A percentile compares a stretch with the other conserved stretches of the same genome.
phyloP scores from a whole-genome alignment of 2,113 vertebrate genomes.

The Lophochroa leadbeateri region DNA sequence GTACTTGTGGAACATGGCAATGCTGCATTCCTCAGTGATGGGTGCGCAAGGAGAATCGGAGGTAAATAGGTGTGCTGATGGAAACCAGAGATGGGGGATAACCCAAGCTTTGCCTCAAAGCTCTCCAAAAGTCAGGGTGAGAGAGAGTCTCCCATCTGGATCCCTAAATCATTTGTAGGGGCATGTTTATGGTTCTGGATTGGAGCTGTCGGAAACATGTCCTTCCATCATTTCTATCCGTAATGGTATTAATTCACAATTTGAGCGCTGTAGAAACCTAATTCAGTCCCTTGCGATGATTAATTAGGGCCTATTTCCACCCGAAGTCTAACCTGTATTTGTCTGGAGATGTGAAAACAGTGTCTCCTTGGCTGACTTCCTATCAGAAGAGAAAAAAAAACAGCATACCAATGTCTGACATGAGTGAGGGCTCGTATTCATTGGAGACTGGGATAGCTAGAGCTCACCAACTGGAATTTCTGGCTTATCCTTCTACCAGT shows the following conservation, averaged over 20 bases:
- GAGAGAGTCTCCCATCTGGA: neutral
- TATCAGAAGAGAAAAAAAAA: neutral
- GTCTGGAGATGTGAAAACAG: neutral
- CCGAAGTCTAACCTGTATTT: neutral
- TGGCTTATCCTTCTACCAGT: neutral
- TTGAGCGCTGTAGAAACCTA: neutral
- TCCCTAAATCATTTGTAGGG: neutral
- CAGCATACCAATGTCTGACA: neutral
- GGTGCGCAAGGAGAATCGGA: neutral
- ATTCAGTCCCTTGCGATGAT: neutral
- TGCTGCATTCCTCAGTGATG: neutral
- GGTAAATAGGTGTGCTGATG: neutral
- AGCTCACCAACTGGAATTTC: conserved; percentile 14
- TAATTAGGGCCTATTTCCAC: neutral
- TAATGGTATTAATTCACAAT: neutral
- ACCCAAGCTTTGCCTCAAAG: neutral
- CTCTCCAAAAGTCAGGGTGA: neutral
- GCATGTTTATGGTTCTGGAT: neutral
- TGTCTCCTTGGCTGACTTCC: neutral
- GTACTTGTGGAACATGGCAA: neutral
- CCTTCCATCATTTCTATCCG: neutral
- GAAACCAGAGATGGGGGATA: neutral
- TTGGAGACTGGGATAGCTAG: neutral
- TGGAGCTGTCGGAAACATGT: neutral
- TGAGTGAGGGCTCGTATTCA: neutral